Evolutionary conservation across 2,797 vertebrate genomes (phyloP).

Genomic region (Danio albolineatus): DNA sequence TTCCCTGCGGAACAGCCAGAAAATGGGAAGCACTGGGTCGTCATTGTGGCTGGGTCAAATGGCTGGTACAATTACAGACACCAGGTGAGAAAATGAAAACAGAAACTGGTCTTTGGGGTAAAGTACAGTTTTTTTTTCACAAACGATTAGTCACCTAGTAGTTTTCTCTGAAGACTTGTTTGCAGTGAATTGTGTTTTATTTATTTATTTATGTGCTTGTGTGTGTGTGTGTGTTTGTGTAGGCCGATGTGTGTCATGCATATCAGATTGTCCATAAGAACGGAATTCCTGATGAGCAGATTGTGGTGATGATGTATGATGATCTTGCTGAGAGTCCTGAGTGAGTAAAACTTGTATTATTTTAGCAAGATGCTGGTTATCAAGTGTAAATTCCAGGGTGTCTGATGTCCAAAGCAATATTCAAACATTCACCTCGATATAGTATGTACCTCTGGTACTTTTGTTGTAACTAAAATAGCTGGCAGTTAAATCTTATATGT

Average conservation of each 20-base stretch:
- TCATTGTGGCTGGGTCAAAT: slow-evolving; percentile 93
- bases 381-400: not conserved
- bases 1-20: slow-evolving; percentile 74
- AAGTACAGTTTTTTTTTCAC: slow-evolving; percentile 8
- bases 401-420: slow-evolving; percentile 3
- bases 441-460: not conserved
- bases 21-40: slow-evolving; percentile 91
- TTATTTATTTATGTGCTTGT: slow-evolving; percentile 20
- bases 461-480: too few relatives aligned
- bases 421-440: not conserved
- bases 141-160: not conserved
- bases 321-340: slow-evolving; percentile 85
- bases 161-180: not conserved
- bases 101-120: not conserved
- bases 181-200: not conserved
- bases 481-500: not conserved
- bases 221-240: too few relatives aligned
- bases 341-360: slow-evolving; percentile 80
- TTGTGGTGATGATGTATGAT: slow-evolving; percentile 98
- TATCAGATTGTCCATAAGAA: slow-evolving; percentile 96
- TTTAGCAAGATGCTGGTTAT: not conserved
- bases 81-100: slow-evolving; percentile 82
- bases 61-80: slow-evolving; percentile 98
- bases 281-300: slow-evolving; percentile 95
- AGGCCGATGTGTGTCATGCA: slow-evolving; percentile 95